Evolutionary conservation across 2,113 vertebrate species (phyloP).

Genomic region (Danionella cerebrum): DNA sequence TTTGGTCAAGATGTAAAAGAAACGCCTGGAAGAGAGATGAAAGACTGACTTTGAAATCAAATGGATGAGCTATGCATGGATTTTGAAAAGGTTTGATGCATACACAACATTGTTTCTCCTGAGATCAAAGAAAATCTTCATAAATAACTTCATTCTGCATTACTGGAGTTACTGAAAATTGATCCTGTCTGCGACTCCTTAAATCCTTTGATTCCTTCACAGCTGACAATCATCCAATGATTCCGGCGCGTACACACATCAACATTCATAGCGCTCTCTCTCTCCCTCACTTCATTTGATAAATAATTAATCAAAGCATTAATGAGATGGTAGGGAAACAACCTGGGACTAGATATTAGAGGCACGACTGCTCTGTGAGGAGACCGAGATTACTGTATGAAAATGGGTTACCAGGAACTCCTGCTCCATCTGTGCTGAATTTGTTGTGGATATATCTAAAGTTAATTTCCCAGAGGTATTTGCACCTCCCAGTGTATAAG

Average conservation of each 20-base stretch:
- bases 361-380: background rate
- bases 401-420: background rate
- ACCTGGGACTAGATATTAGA: constrained; percentile 16
- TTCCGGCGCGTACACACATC: background rate
- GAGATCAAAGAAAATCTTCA: background rate
- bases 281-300: constrained; percentile 9
- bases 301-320: constrained; percentile 34
- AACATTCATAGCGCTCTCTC: constrained; percentile 12
- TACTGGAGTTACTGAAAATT: background rate
- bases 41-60: background rate
- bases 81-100: background rate
- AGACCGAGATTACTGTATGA: background rate
- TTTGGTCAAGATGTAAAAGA: background rate
- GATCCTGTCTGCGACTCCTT: background rate
- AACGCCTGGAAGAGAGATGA: background rate
- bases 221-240: constrained; percentile 3
- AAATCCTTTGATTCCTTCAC: constrained; percentile 6
- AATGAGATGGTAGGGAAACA: constrained; percentile 26
- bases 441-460: constrained; percentile 14
- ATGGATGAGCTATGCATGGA: background rate
- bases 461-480: constrained; percentile 22
- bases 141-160: background rate
- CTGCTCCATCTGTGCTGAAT: background rate
- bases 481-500: constrained; percentile 13
- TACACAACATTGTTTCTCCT: background rate